Evolutionary conservation across 2,113 vertebrate species (phyloP), one percentile per base, ranked within the genome.

Genomic region (Camelus dromedarius): DNA sequence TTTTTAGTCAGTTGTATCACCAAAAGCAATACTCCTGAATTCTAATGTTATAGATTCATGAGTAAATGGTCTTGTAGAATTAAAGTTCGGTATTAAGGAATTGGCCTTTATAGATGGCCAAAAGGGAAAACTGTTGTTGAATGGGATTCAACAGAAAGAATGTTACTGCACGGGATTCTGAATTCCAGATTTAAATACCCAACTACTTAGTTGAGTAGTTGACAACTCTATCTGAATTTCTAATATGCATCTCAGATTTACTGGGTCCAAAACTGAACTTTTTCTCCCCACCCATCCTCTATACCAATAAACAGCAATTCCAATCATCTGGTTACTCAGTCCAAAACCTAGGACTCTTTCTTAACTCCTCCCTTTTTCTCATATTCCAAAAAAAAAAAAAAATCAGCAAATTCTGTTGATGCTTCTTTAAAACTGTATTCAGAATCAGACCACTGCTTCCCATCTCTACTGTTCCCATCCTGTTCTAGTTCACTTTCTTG

Each of bases 11-110:
- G 10, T 56, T 96, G 6, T 30, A 32, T 87, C 72, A 26, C 10
- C 24, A 77, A 82, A 56, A 56, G 16, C 18, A 92, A 19, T 58
- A 77, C 58, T 92, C 19, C 10, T 48, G n/a, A 10, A 35, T 42
- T 72, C 69, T 11, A 77, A 16, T 82, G 18, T 16, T 56, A 85
- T 28, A 66, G 12, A 30, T 77, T 92, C 70, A 38, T 52, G 26
- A 38, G 46, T 6, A 97, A 93, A 95, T 83, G 22, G 2, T 77
- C 90, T 96, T 70, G 4, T 3, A 66, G 72, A 56, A 52, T 89
- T 85, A 38, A 69, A 42, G 26, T 22, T 54, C 10, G 50, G 6
- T 67, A n/a, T 82, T 52, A 89, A 30, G 20, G 22, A 18, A 14
- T 16, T 35, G 50, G 1, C 6, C 62, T 90, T 90, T 69, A 64